Conservation (phyloP, 1,140 invertebrate species). For the Cotesia typhae region DNA sequence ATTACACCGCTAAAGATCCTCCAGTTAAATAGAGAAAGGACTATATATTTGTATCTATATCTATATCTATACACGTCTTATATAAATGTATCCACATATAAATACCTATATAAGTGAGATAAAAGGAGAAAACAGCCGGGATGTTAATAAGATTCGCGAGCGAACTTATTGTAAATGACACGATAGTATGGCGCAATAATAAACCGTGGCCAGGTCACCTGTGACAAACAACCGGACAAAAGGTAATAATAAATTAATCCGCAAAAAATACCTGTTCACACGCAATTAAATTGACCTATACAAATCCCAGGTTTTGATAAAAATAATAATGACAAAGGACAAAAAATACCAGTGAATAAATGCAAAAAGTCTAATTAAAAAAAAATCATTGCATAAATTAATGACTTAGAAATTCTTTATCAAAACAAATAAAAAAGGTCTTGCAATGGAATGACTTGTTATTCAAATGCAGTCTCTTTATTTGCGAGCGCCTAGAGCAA, state of each 20-base stretch:
- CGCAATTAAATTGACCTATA: not conserved
- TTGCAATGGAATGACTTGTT: slow-evolving; percentile 24
- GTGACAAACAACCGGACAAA: slow-evolving; percentile 9
- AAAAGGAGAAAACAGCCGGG: slow-evolving; percentile 11
- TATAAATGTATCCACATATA: not conserved
- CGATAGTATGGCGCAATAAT: slow-evolving; percentile 20
- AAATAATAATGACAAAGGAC: too few species aligned
- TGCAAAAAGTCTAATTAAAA: slow-evolving; percentile 6
- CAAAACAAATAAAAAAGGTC: slow-evolving; percentile 5
- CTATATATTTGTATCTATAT: not conserved
- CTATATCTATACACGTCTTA: not conserved
- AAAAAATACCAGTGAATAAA: not conserved
- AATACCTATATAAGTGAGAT: too few species aligned
- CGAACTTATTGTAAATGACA: slow-evolving; percentile 40
- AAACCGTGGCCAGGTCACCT: not conserved
- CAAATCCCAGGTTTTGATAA: not conserved
- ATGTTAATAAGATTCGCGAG: slow-evolving; percentile 43
- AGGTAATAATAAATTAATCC: slow-evolving; percentile 27
- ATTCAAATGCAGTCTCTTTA: slow-evolving; percentile 49
- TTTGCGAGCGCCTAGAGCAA: slow-evolving; percentile 60
- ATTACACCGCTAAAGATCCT: not conserved
- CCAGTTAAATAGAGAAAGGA: too few species aligned
- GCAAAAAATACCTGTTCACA: slow-evolving; percentile 10
- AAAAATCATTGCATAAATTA: slow-evolving; percentile 16
- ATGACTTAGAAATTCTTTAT: not conserved